Evolutionary conservation across 2,888 invertebrate genomes (phyloP).

Genomic region (Rotaria sp.): DNA sequence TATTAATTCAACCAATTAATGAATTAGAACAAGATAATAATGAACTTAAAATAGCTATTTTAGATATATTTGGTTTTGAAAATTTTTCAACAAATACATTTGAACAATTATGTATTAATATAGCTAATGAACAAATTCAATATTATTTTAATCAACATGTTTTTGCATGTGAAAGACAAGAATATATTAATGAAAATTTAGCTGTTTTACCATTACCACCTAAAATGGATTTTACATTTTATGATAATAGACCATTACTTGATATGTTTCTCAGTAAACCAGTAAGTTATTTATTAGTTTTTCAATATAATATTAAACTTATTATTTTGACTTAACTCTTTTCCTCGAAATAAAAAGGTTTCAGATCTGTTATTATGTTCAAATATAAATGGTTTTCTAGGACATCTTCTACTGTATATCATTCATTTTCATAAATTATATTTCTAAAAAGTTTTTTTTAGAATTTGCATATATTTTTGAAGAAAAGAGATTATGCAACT

Average conservation of each 20-base stretch:
- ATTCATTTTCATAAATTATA: too few species aligned
- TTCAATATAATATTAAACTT: too few species aligned
- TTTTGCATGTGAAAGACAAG: conserved; percentile 83
- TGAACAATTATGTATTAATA: conserved; percentile 78
- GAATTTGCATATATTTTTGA: too few species aligned
- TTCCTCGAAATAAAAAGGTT: too few species aligned
- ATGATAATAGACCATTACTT: conserved; percentile 78
- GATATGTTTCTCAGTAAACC: conserved; percentile 79
- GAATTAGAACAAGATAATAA: conserved; percentile 46
- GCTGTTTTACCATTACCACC: conserved; percentile 51
- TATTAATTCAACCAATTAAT: background rate
- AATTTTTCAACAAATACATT: conserved; percentile 74
- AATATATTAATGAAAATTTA: conserved; percentile 76
- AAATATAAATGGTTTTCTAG: too few species aligned
- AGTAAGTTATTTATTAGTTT: conserved; percentile 47
- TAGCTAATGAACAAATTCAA: conserved; percentile 78
- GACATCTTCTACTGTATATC: too few species aligned
- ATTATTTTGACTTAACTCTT: too few species aligned
- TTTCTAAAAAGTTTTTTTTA: too few species aligned
- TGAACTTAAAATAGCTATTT: conserved; percentile 66
- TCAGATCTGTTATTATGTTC: too few species aligned
- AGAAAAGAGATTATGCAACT: too few species aligned
- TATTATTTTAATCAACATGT: conserved; percentile 83
- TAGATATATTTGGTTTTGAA: conserved; percentile 87
- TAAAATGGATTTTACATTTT: conserved; percentile 67